A percentile compares a stretch with the other conserved stretches of the same genome.
These are phyloP conservation scores for Electrophaes corylata DNA, from an alignment of 2,888 invertebrate genomes.

Conservation along the genomic window DNA sequence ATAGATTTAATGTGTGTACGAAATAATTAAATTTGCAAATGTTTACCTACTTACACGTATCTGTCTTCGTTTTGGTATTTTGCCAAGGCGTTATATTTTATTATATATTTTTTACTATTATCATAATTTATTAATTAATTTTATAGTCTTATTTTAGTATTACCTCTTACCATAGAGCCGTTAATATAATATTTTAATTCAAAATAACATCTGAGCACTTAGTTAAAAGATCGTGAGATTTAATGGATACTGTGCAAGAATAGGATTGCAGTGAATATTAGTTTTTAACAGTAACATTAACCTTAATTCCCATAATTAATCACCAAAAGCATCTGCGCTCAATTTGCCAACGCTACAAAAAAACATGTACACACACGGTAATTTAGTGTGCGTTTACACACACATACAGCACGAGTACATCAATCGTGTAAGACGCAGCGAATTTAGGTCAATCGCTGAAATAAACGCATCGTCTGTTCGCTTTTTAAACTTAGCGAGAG, in stretches of 20 bases:
- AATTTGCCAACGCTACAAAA: slow-evolving; percentile 43
- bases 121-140: background rate
- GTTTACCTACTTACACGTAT: background rate
- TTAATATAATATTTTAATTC: background rate
- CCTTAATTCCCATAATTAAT: slow-evolving; percentile 31
- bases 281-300: slow-evolving; percentile 20
- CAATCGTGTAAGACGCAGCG: slow-evolving; percentile 60
- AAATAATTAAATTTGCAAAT: background rate
- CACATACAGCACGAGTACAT: slow-evolving; percentile 43
- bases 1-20: background rate
- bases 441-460: slow-evolving; percentile 80
- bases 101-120: too few species aligned
- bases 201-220: background rate
- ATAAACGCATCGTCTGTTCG: slow-evolving; percentile 62
- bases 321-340: slow-evolving; percentile 24
- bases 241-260: slow-evolving; percentile 17
- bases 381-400: slow-evolving; percentile 46
- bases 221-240: background rate
- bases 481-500: slow-evolving; percentile 43
- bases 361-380: slow-evolving; percentile 47
- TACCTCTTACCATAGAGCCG: background rate
- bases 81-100: background rate
- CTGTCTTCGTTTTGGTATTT: background rate
- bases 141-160: background rate
- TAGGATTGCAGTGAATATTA: slow-evolving; percentile 15